Conservation (phyloP, 2,797 vertebrate species). For the Danionella dracula region DNA sequence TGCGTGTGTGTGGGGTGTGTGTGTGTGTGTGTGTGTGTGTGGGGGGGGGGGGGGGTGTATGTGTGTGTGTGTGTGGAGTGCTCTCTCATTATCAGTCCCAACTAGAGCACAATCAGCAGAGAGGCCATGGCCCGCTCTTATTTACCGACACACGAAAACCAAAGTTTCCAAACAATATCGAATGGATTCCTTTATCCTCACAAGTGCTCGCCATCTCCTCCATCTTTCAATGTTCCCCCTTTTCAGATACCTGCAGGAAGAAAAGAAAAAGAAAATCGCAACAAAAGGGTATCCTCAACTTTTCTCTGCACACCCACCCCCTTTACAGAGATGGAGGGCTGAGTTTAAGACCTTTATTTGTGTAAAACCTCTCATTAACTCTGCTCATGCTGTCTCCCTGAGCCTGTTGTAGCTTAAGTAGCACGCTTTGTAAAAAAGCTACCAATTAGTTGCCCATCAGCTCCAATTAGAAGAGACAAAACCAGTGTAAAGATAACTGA, state of each 20-base stretch:
- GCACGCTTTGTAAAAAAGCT: conserved; percentile 80
- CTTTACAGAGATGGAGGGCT: conserved; percentile 55
- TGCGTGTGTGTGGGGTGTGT: conserved; percentile 42
- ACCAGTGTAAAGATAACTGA: conserved; percentile 94
- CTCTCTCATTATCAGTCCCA: conserved; percentile 65
- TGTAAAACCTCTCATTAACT: conserved; percentile 95
- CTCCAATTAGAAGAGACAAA: conserved; percentile 99
- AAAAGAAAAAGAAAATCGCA: conserved; percentile 54
- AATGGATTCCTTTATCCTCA: conserved; percentile 72
- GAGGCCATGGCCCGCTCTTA: conserved; percentile 69
- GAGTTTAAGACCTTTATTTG: conserved; percentile 75
- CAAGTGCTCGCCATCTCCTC: conserved; percentile 69
- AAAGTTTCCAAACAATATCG: conserved; percentile 67
- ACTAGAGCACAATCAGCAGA: conserved; percentile 75
- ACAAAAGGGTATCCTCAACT: conserved; percentile 78
- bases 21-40: conserved; percentile 52
- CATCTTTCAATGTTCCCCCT: conserved; percentile 59
- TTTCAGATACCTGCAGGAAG: conserved; percentile 80
- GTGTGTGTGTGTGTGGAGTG: conserved; percentile 52
- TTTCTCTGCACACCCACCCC: conserved; percentile 62
- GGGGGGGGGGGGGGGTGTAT: no score
- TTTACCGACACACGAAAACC: conserved; percentile 73
- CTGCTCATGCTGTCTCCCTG: conserved; percentile 83
- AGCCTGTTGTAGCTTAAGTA: conserved; percentile 83
- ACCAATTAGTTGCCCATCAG: conserved; percentile 99